Conservation (phyloP, 1,140 invertebrate species). For the Leucophenga varia region DNA sequence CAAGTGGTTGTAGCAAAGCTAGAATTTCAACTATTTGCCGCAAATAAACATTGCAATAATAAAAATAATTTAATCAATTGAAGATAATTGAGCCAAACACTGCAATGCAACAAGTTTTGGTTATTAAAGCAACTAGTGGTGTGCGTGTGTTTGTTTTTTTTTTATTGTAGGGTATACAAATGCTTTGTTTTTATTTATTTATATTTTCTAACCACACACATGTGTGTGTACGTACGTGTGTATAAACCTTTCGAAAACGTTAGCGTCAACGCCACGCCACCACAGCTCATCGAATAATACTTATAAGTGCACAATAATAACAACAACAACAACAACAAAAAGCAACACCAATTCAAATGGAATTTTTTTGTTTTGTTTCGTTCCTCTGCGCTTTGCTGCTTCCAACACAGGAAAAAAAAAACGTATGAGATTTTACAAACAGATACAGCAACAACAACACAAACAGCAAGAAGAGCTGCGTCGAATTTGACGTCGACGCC, state of each 20-base stretch:
- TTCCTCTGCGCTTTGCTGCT: conserved; percentile 2
- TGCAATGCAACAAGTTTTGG: too few species aligned
- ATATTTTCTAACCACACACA: not conserved
- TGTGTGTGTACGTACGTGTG: not conserved
- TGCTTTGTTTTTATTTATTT: conserved; percentile 19
- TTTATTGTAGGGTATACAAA: not conserved
- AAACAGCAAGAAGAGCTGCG: not conserved
- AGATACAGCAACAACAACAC: conserved; percentile 20
- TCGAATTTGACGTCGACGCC: conserved; percentile 1
- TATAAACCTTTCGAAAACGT: not conserved
- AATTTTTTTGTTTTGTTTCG: not conserved
- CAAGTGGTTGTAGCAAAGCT: too few species aligned
- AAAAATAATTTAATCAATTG: too few species aligned
- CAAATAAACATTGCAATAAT: too few species aligned
- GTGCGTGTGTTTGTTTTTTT: conserved; percentile 1
- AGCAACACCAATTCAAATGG: not conserved
- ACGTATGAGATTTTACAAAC: too few species aligned
- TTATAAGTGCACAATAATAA: conserved; percentile 9
- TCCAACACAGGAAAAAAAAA: too few species aligned
- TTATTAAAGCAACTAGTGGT: too few species aligned
- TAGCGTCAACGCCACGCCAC: conserved; percentile 8
- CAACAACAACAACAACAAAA: conserved; percentile 20
- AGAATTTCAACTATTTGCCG: too few species aligned
- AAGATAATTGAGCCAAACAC: too few species aligned
- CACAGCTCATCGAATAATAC: too few species aligned